Evolutionary conservation across 1,140 invertebrate genomes (phyloP).

Genomic region (Ceratoteleas bidentatus): DNA sequence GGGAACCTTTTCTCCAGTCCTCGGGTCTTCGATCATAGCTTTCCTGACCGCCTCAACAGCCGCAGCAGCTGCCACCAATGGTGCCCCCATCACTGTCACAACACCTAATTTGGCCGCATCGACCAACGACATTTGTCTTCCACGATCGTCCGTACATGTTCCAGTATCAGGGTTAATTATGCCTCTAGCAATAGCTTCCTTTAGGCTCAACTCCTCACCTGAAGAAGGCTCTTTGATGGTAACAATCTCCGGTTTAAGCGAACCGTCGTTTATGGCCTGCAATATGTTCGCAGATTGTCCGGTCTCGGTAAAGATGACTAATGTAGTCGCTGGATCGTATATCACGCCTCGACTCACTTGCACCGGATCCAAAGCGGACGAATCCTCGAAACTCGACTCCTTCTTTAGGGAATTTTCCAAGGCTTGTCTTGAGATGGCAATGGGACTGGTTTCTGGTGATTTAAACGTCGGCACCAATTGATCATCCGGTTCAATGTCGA

Average conservation of each 20-base stretch:
- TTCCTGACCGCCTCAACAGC: slow-evolving; percentile 82
- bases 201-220: slow-evolving; percentile 86
- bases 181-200: slow-evolving; percentile 88
- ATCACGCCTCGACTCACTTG: slow-evolving; percentile 86
- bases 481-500: slow-evolving; percentile 77
- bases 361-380: slow-evolving; percentile 84
- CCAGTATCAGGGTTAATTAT: slow-evolving; percentile 89
- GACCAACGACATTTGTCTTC: slow-evolving; percentile 85
- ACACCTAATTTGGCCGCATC: slow-evolving; percentile 89
- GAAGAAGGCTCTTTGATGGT: slow-evolving; percentile 89
- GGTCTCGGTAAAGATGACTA: slow-evolving; percentile 87
- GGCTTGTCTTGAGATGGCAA: neutral
- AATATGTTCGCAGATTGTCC: slow-evolving; percentile 87
- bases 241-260: slow-evolving; percentile 86
- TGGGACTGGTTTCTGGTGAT: slow-evolving; percentile 4
- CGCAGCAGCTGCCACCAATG: slow-evolving; percentile 85
- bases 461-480: neutral
- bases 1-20: slow-evolving; percentile 87
- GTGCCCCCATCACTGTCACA: slow-evolving; percentile 86
- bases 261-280: slow-evolving; percentile 85
- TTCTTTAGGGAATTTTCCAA: neutral
- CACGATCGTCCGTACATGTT: slow-evolving; percentile 85
- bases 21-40: slow-evolving; percentile 88
- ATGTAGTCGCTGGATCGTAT: slow-evolving; percentile 87
- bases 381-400: slow-evolving; percentile 76